Evolutionary conservation across 2,888 invertebrate species (phyloP), one percentile per base, ranked within the genome.

Genomic region (Diadegma fenestrale): DNA sequence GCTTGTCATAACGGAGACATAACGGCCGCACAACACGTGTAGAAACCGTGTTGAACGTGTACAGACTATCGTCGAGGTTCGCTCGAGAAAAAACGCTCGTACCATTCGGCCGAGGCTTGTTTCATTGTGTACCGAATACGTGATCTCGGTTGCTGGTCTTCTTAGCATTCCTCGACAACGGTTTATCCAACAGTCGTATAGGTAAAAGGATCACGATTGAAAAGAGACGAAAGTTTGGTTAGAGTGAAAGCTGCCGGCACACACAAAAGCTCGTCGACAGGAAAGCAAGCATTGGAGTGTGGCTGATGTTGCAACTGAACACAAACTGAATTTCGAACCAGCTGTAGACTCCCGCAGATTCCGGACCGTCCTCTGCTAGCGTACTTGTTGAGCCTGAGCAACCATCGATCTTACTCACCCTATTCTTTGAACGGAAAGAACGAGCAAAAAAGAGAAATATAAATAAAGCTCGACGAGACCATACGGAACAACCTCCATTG

Each of bases 371-470:
- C 82, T 66, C 88, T n/a, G n/a, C n/a, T 88, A 90, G 89, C 90
- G 87, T 90, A 91, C 91, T 92, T 91, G 90, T 92, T 92, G 91
- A 92, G 88, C 90, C 87, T 84, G 66, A 76, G 48, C 79, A 79
- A 72, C 66, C 71, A 73, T 85, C 82, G 82, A 58, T 82, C 79
- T 82, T 75, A 14, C 63, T 66, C 58, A 58, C 37, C 26, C 76
- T 26, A 71, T 85, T 82, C 72, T 76, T 82, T 51, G 51, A 6
- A 68, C 14, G 26, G 41, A 66, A 19, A 66, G 37, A 64, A 37
- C 33, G 64, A 66, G 41, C 3, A 22, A 22, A 10, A 58, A 30
- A 17, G 61, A 75, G 22, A 33, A 26, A 22, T 43, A 80, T 75
- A 71, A 54, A 58, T 51, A 26, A 41, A 43, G 64, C 22, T 43